These are phyloP conservation scores for Apodemia duryi DNA, from an alignment of 2,888 invertebrate species.

Conservation along the genomic window DNA sequence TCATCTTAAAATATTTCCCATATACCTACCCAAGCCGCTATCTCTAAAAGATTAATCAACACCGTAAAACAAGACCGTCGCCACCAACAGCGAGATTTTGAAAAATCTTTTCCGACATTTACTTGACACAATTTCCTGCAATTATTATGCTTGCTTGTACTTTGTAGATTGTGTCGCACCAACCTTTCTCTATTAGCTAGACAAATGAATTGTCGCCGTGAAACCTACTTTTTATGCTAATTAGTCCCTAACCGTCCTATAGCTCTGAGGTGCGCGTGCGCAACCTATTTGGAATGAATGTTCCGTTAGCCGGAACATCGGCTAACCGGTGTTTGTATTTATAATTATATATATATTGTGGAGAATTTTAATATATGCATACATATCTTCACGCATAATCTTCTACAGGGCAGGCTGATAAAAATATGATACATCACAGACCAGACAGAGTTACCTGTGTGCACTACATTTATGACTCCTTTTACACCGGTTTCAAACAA, in stretches of 20 bases:
- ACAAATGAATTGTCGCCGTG: slow-evolving; percentile 16
- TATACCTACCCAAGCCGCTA: no score
- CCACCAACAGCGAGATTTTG: neutral
- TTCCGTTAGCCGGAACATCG: slow-evolving; percentile 34
- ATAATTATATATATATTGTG: neutral
- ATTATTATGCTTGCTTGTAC: neutral
- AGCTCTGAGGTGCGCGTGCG: slow-evolving; percentile 32
- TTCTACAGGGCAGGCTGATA: no score
- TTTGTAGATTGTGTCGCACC: slow-evolving; percentile 2
- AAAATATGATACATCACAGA: no score
- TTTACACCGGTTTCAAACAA: no score
- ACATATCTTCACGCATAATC: no score
- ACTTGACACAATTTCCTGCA: slow-evolving; percentile 3
- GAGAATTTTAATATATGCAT: neutral
- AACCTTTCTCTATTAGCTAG: slow-evolving; percentile 12
- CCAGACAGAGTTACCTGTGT: no score
- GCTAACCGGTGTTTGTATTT: slow-evolving; percentile 15
- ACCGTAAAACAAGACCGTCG: neutral
- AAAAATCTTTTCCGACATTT: neutral
- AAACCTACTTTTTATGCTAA: slow-evolving; percentile 35
- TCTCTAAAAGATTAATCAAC: no score
- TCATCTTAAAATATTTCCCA: no score
- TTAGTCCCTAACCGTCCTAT: slow-evolving; percentile 27
- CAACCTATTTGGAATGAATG: slow-evolving; percentile 28
- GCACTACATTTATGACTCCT: no score